Conservation (phyloP, 2,113 vertebrate species). For the Rhea americana region DNA sequence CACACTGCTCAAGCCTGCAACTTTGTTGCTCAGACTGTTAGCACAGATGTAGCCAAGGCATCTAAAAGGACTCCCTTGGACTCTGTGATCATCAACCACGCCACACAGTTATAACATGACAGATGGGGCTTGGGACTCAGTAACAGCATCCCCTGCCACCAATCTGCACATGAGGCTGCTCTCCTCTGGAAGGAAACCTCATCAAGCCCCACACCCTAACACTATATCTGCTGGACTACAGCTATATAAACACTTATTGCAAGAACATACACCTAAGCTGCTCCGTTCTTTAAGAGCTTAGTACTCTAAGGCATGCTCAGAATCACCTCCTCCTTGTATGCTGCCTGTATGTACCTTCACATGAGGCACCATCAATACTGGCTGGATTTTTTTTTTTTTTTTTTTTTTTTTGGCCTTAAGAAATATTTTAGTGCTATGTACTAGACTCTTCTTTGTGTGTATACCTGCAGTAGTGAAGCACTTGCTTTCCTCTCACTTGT, state of each 20-base stretch:
- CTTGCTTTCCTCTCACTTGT: too few species aligned
- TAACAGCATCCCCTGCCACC: neutral
- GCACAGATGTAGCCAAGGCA: neutral
- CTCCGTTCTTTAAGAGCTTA: neutral
- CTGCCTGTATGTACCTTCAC: neutral
- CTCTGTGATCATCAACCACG: neutral
- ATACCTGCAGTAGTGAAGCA: too few species aligned
- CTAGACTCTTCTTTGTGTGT: too few species aligned
- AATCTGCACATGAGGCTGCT: neutral
- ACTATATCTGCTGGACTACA: neutral
- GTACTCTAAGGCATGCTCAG: neutral
- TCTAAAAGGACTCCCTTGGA: neutral
- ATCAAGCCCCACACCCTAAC: neutral
- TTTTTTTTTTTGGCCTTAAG: too few species aligned
- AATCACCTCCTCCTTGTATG: neutral
- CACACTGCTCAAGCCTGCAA: neutral
- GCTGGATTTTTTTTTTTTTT: too few species aligned
- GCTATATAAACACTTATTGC: neutral
- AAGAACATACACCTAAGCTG: neutral
- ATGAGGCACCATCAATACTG: neutral
- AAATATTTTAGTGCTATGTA: too few species aligned
- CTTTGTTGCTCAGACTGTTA: neutral
- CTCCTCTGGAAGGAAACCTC: neutral
- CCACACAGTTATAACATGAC: neutral
- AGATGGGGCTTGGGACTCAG: neutral